Percentiles rank a stretch among this genome's conserved stretches.
Conservation (phyloP, 2,797 vertebrate genomes). For the Pterois miles region DNA sequence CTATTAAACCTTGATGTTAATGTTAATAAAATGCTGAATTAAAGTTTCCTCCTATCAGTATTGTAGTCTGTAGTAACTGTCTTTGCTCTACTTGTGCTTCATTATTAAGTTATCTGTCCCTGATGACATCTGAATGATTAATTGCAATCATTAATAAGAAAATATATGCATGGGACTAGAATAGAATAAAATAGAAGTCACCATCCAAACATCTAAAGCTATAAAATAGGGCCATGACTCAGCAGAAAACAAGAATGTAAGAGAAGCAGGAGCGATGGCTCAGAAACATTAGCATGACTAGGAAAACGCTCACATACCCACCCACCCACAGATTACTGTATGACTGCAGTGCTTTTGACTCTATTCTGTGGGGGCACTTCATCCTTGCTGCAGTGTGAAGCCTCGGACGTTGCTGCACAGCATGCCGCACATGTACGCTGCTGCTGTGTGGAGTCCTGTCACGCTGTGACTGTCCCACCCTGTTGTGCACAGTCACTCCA, state of each 20-base stretch:
- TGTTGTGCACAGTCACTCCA: conserved; percentile 16
- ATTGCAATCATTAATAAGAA: background rate
- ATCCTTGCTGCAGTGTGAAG: conserved; percentile 67
- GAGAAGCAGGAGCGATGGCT: background rate
- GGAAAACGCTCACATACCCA: conserved; percentile 1
- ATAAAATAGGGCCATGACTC: background rate
- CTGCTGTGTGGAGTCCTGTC: background rate
- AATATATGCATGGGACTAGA: background rate
- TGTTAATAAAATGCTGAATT: background rate
- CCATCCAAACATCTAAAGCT: background rate
- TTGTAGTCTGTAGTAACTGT: background rate
- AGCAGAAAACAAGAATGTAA: background rate
- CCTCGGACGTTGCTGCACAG: conserved; percentile 13
- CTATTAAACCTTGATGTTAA: background rate
- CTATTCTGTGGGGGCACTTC: conserved; percentile 39
- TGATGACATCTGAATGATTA: background rate
- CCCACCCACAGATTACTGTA: conserved; percentile 44
- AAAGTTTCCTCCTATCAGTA: background rate
- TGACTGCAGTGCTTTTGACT: conserved; percentile 65
- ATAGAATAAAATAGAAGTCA: background rate
- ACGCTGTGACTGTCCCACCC: background rate
- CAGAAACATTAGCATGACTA: conserved; percentile 5
- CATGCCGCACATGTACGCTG: background rate
- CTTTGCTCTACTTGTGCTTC: background rate
- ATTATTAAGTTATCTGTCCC: background rate